These are phyloP conservation scores for Entomyzon cyanotis DNA, from an alignment of 2,113 vertebrate species.

Conservation along the genomic window DNA sequence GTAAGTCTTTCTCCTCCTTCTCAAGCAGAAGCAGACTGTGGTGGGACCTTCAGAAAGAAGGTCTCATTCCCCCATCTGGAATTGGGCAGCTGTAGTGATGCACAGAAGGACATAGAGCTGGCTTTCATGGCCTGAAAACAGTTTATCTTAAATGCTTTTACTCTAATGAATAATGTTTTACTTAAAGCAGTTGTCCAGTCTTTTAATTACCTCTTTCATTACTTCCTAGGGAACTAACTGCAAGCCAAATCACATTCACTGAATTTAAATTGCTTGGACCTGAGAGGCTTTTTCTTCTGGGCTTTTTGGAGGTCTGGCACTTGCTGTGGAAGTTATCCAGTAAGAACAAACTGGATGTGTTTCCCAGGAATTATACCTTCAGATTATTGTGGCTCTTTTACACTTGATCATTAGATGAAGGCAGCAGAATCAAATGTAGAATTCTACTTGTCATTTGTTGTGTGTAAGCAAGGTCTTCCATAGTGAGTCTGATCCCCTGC, in stretches of 20 bases:
- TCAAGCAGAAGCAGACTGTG: neutral
- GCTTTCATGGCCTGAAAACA: neutral
- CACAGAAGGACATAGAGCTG: neutral
- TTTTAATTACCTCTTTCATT: constrained; percentile 54
- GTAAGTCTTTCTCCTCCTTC: neutral
- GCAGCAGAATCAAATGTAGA: neutral
- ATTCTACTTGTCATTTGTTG: neutral
- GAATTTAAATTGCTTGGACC: constrained; percentile 32
- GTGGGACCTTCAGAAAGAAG: neutral
- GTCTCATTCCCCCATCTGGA: neutral
- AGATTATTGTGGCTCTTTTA: neutral
- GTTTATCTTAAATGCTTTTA: neutral
- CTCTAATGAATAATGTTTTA: constrained; percentile 7
- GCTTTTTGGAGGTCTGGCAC: neutral
- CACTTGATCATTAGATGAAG: neutral
- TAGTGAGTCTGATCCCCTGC: neutral
- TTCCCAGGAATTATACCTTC: neutral
- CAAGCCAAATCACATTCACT: constrained; percentile 14
- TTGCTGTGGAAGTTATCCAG: neutral
- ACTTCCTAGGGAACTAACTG: constrained; percentile 28
- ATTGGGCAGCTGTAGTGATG: neutral
- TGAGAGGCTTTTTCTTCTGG: neutral
- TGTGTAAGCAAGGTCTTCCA: neutral
- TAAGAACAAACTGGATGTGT: neutral
- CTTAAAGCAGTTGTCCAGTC: constrained; percentile 19